These are phyloP conservation scores for Typhlichthys eigenmanni DNA, from an alignment of 2,797 vertebrate species.

Conservation along the genomic window DNA sequence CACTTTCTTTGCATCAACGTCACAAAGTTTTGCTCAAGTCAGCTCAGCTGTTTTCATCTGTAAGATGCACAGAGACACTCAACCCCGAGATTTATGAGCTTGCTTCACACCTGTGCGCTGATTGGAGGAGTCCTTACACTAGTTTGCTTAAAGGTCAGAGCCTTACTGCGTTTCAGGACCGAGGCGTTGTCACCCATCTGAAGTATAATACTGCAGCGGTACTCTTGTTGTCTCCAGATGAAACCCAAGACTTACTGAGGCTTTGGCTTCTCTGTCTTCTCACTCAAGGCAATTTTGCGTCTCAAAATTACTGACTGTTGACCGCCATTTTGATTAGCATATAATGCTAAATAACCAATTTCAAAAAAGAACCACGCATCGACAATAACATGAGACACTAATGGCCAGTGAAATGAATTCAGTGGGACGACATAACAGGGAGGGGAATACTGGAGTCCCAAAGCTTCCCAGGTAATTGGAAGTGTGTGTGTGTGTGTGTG, in stretches of 20 bases:
- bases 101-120: slow-evolving; percentile 22
- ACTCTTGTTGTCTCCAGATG: no score
- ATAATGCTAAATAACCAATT: slow-evolving; percentile 38
- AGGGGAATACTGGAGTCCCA: slow-evolving; percentile 68
- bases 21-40: no score
- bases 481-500: slow-evolving; percentile 44
- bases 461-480: slow-evolving; percentile 71
- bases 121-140: slow-evolving; percentile 9
- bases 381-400: slow-evolving; percentile 66
- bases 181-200: slow-evolving; percentile 17
- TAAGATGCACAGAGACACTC: not conserved
- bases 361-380: slow-evolving; percentile 50
- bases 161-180: slow-evolving; percentile 11
- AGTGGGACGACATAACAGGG: slow-evolving; percentile 55
- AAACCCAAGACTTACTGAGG: no score
- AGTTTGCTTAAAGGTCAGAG: slow-evolving; percentile 6
- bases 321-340: slow-evolving; percentile 43
- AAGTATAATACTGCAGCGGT: not conserved
- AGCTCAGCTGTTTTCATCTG: not conserved
- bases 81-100: not conserved
- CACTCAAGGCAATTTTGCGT: no score
- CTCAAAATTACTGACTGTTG: slow-evolving; percentile 18
- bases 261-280: no score
- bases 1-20: not conserved
- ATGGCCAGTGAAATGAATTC: slow-evolving; percentile 65